Percentiles rank a stretch among this genome's conserved stretches.
Conservation (phyloP, 2,797 vertebrate species). For the Lemur catta region DNA sequence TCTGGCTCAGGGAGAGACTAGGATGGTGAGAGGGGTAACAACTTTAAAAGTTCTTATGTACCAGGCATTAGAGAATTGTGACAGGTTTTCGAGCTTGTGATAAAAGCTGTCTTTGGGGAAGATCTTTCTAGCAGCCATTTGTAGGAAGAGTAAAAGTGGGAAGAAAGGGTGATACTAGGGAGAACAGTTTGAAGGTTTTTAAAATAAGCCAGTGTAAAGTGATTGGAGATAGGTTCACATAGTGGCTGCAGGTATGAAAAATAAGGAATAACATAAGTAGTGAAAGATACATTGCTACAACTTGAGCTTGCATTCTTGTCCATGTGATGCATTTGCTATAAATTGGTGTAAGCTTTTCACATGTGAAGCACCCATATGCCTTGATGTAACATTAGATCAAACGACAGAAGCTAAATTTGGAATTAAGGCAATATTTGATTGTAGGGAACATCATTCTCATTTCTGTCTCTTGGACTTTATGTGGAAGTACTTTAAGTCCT, state of each 20-base stretch:
- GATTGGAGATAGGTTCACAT: neutral
- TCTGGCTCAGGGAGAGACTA: neutral
- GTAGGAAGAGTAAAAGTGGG: neutral
- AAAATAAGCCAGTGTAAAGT: neutral
- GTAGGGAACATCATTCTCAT: neutral
- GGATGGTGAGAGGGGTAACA: neutral
- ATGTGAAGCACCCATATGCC: neutral
- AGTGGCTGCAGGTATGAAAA: neutral
- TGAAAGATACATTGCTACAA: neutral
- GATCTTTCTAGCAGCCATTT: constrained; percentile 35
- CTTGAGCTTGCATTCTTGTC: neutral
- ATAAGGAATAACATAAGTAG: neutral
- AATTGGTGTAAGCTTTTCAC: constrained; percentile 2
- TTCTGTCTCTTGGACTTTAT: constrained; percentile 45
- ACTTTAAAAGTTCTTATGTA: neutral
- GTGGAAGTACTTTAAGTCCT: constrained; percentile 53
- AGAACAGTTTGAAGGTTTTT: constrained; percentile 37
- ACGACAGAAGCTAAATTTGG: constrained; percentile 55
- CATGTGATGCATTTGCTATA: constrained; percentile 24
- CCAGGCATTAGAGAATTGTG: neutral
- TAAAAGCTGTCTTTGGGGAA: constrained; percentile 45
- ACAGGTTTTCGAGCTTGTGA: constrained; percentile 37
- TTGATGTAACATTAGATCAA: constrained; percentile 66
- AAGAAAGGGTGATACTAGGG: neutral
- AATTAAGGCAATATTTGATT: constrained; percentile 63